Evolutionary conservation across 1,140 invertebrate genomes (phyloP).

Genomic region (Brachionus plicatilis): DNA sequence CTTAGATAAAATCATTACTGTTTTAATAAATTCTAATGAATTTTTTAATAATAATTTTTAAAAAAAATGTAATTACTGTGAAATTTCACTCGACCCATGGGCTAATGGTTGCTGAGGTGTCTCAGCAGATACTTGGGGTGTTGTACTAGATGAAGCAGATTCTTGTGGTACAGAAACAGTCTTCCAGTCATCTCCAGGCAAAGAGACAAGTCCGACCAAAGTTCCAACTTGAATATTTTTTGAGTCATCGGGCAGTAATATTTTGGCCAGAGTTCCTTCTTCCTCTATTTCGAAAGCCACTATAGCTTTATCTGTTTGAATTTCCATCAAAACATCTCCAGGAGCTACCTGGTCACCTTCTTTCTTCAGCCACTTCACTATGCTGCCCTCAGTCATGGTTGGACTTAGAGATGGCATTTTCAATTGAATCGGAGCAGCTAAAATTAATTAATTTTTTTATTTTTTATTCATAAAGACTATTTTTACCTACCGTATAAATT

Average conservation of each 20-base stretch:
- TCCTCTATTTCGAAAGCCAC: slow-evolving; percentile 61
- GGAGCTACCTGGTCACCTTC: slow-evolving; percentile 60
- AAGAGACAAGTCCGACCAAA: slow-evolving; percentile 9
- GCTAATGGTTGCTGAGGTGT: background rate
- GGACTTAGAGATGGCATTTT: slow-evolving; percentile 64
- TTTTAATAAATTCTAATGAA: too few species aligned
- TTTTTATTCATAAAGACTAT: too few species aligned
- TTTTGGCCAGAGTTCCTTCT: slow-evolving; percentile 62
- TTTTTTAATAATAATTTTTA: too few species aligned
- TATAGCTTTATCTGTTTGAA: slow-evolving; percentile 64
- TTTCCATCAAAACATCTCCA: slow-evolving; percentile 63
- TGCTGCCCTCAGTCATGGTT: slow-evolving; percentile 63
- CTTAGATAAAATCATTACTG: too few species aligned
- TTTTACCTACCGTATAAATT: background rate
- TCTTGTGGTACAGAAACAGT: background rate
- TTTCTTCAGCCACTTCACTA: slow-evolving; percentile 63
- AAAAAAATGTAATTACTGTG: slow-evolving; percentile 7
- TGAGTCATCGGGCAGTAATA: slow-evolving; percentile 47
- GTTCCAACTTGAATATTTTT: slow-evolving; percentile 32
- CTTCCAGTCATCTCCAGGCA: slow-evolving; percentile 39
- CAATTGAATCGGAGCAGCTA: slow-evolving; percentile 45
- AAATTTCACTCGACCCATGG: background rate
- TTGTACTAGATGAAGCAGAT: background rate
- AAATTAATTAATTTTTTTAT: background rate
- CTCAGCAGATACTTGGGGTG: background rate